These are phyloP conservation scores for Burhinus bistriatus DNA, from an alignment of 2,113 vertebrate genomes.

Conservation along the genomic window DNA sequence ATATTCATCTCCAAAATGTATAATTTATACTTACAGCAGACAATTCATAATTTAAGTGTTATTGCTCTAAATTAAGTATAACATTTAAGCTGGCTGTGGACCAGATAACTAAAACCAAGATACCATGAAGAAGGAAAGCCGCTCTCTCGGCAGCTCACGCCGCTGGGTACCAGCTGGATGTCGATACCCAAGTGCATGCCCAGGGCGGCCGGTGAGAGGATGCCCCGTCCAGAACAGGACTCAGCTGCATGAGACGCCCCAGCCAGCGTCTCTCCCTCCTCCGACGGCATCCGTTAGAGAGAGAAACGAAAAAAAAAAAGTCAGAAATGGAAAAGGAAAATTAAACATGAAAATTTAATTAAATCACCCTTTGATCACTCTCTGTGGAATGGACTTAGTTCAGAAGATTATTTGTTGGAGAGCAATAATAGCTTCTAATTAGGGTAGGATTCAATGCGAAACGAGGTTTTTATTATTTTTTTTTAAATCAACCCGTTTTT, in stretches of 20 bases:
- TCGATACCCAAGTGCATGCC: accelerated
- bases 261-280: not conserved
- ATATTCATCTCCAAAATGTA: constrained; percentile 56
- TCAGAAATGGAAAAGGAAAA: constrained; percentile 61
- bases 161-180: accelerated
- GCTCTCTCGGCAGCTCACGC: accelerated
- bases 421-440: constrained; percentile 64
- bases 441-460: constrained; percentile 7
- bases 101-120: constrained; percentile 36
- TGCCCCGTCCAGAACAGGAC: not conserved
- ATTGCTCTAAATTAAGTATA: constrained; percentile 67
- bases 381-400: constrained; percentile 35
- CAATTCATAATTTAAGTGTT: constrained; percentile 70
- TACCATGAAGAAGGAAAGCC: not conserved
- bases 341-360: constrained; percentile 79
- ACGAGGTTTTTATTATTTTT: not conserved
- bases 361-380: constrained; percentile 68
- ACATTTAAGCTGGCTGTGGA: constrained; percentile 17
- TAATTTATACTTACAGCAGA: constrained; percentile 63
- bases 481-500: not conserved
- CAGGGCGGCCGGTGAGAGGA: accelerated
- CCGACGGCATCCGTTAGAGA: not conserved
- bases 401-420: constrained; percentile 63
- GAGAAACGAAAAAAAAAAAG: not conserved
- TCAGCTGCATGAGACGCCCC: accelerated